Evolutionary conservation across 53 echinoderm and acorn worm genomes (phyloP).

Genomic region (Luidia sarsii): DNA sequence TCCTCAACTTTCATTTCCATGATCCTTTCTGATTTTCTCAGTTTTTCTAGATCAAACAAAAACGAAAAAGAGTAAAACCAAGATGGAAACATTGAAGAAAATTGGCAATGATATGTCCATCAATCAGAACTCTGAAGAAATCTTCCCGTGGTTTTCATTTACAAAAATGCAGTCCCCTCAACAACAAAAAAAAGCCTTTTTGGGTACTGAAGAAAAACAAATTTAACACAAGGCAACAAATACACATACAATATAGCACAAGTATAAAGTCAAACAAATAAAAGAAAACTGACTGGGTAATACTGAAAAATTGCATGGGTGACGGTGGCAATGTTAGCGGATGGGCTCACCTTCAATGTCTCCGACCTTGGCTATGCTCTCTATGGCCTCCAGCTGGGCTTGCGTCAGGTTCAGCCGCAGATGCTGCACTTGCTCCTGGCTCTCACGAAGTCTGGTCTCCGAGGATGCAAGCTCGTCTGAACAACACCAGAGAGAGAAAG

Average conservation of each 20-base stretch:
- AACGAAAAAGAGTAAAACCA: not conserved
- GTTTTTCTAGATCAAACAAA: conserved; percentile 45
- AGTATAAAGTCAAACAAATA: too few relatives aligned
- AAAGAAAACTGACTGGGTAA: too few relatives aligned
- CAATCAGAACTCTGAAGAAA: not conserved
- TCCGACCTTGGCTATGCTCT: conserved; percentile 64
- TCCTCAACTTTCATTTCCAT: conserved; percentile 43
- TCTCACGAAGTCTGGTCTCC: conserved; percentile 57
- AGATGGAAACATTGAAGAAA: not conserved
- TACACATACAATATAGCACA: too few relatives aligned
- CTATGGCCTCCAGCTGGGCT: conserved; percentile 72
- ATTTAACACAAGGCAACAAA: too few relatives aligned
- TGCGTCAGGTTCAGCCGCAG: conserved; percentile 31
- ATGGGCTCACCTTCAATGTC: conserved; percentile 68
- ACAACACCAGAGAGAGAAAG: not conserved
- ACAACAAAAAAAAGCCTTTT: too few relatives aligned
- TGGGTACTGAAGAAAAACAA: too few relatives aligned
- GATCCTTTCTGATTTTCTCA: conserved; percentile 37
- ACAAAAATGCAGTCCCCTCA: too few relatives aligned
- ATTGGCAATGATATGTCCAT: not conserved
- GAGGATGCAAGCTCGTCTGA: conserved; percentile 54
- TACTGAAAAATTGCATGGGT: too few relatives aligned
- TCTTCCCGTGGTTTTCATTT: too few relatives aligned
- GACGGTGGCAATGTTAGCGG: too few relatives aligned
- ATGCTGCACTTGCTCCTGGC: conserved; percentile 45